These are phyloP conservation scores for Drosophila oshimai DNA, from an alignment of 1,140 invertebrate genomes.

Conservation along the genomic window DNA sequence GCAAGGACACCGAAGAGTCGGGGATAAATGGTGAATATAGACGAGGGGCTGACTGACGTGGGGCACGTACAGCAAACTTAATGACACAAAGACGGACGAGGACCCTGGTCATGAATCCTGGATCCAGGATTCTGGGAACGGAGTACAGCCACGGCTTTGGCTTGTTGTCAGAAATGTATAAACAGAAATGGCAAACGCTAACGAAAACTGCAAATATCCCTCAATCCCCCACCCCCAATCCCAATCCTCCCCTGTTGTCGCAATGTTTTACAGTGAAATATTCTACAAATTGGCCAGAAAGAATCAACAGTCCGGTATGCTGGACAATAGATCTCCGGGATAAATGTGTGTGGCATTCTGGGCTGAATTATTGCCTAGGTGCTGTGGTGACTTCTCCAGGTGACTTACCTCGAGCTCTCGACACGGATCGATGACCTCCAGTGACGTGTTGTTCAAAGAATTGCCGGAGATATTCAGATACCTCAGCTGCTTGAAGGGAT, in stretches of 20 bases:
- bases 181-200: conserved; percentile 43
- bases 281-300: conserved; percentile 65
- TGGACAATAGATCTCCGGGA: conserved; percentile 35
- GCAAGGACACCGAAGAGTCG: conserved; percentile 6
- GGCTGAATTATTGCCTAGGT: conserved; percentile 20
- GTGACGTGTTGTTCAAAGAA: conserved; percentile 81
- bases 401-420: conserved; percentile 78
- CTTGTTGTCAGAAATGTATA: conserved; percentile 47
- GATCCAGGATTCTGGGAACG: conserved; percentile 7
- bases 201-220: conserved; percentile 48
- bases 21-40: neutral
- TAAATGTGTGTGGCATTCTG: conserved; percentile 6
- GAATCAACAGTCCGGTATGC: conserved; percentile 6
- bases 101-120: neutral
- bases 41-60: conserved; percentile 12
- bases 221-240: neutral
- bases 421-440: conserved; percentile 81
- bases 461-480: conserved; percentile 85
- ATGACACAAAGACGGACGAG: conserved; percentile 5
- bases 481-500: conserved; percentile 83
- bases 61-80: conserved; percentile 27
- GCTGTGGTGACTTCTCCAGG: neutral
- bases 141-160: conserved; percentile 27
- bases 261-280: conserved; percentile 51
- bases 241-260: conserved; percentile 6